Evolutionary conservation across 2,797 vertebrate species (phyloP).

Genomic region (Onychomys leucogaster): DNA sequence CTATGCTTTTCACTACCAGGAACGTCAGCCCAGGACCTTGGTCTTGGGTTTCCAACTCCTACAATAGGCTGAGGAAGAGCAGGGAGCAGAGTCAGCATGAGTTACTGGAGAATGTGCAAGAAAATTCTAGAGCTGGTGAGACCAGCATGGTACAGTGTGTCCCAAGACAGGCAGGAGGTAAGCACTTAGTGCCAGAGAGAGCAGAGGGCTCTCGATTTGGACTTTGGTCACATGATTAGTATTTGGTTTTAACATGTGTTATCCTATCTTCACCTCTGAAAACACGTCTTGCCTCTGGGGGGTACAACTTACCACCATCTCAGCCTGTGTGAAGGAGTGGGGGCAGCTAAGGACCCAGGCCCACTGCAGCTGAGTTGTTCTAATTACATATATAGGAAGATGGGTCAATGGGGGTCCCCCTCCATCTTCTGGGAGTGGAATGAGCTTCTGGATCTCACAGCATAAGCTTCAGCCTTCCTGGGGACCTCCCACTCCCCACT

Average conservation of each 20-base stretch:
- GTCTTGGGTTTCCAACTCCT: not conserved
- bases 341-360: conserved; percentile 30
- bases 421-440: rapidly evolving
- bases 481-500: no score
- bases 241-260: not conserved
- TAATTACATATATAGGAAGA: not conserved
- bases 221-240: not conserved
- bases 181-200: rapidly evolving
- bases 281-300: not conserved
- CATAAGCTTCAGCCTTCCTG: not conserved
- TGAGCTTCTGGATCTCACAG: not conserved
- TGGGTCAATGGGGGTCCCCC: rapidly evolving
- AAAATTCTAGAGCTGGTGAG: not conserved
- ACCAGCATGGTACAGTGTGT: not conserved
- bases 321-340: not conserved
- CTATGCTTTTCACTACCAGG: not conserved
- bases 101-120: not conserved
- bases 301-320: not conserved
- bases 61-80: not conserved
- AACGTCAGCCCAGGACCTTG: not conserved
- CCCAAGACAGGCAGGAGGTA: rapidly evolving
- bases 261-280: not conserved
- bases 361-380: not conserved
- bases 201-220: not conserved
- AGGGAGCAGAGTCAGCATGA: not conserved